Conservation (phyloP, 2,797 vertebrate species). For the Lithobates sylvaticus region DNA sequence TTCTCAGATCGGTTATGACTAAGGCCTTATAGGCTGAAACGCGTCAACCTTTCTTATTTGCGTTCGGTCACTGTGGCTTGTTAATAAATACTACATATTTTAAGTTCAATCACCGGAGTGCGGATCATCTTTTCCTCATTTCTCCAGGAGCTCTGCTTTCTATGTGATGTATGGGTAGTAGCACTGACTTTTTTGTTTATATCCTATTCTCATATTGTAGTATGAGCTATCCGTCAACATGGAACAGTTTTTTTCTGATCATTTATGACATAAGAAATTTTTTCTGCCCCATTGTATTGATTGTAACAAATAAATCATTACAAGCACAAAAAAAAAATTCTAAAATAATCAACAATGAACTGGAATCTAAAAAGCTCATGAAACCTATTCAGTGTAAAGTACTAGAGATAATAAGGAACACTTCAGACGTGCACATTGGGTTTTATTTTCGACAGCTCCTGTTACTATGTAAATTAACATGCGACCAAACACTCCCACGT, state of each 20-base stretch:
- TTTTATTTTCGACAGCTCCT: constrained; percentile 22
- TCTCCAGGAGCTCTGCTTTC: too few relatives aligned
- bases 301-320: neutral
- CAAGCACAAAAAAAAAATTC: neutral
- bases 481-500: constrained; percentile 9
- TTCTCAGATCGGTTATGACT: too few relatives aligned
- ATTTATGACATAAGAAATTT: neutral
- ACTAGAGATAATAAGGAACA: constrained; percentile 4
- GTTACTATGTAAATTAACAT: constrained; percentile 33
- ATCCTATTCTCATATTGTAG: neutral
- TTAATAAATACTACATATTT: too few relatives aligned
- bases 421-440: constrained; percentile 6
- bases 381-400: neutral
- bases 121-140: too few relatives aligned
- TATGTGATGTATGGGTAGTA: too few relatives aligned
- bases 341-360: neutral
- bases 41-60: too few relatives aligned
- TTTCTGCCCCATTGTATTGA: neutral
- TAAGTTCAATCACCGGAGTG: too few relatives aligned
- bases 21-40: too few relatives aligned
- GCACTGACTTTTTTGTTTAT: too few relatives aligned
- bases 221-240: neutral
- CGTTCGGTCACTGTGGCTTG: too few relatives aligned
- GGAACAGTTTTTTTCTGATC: neutral
- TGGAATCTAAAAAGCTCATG: neutral